Evolutionary conservation across 64 coral and sea anemone genomes (phyloP).

Genomic region (Pocillopora verrucosa): DNA sequence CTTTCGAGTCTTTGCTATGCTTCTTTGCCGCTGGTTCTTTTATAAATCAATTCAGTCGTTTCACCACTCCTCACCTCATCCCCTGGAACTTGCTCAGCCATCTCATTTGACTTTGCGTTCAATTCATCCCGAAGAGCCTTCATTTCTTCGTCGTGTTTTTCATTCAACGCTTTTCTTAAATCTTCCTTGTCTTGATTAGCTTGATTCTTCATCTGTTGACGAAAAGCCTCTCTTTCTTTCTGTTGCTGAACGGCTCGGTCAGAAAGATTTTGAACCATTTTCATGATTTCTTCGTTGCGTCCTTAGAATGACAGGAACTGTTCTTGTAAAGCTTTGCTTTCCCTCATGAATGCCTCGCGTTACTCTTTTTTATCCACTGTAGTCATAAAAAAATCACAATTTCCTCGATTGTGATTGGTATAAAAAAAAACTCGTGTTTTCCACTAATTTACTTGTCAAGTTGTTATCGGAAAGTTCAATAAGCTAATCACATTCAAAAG

Average conservation of each 20-base stretch:
- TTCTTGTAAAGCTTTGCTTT: slow-evolving; percentile 18
- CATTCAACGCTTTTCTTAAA: background rate
- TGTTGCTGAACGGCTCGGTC: slow-evolving; percentile 11
- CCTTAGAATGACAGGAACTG: background rate
- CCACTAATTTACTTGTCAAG: no score
- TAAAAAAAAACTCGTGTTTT: no score
- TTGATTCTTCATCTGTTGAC: slow-evolving; percentile 3
- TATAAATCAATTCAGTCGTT: background rate
- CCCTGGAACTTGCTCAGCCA: background rate
- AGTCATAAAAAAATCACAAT: no score
- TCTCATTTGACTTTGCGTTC: background rate
- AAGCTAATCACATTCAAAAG: no score
- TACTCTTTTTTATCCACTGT: no score
- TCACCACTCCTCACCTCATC: background rate
- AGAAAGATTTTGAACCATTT: slow-evolving; percentile 5
- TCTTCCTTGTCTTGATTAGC: background rate
- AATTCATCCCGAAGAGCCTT: background rate
- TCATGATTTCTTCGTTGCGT: slow-evolving; percentile 17
- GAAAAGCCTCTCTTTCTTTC: background rate
- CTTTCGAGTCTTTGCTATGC: background rate
- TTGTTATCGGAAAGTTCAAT: no score
- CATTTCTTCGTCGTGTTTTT: slow-evolving; percentile 24
- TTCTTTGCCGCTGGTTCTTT: background rate
- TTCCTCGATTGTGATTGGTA: no score
- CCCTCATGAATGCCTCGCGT: background rate